Evolutionary conservation across 2,113 vertebrate species (phyloP), one percentile per base, ranked within the genome.

Genomic region (Polypterus bichir): DNA sequence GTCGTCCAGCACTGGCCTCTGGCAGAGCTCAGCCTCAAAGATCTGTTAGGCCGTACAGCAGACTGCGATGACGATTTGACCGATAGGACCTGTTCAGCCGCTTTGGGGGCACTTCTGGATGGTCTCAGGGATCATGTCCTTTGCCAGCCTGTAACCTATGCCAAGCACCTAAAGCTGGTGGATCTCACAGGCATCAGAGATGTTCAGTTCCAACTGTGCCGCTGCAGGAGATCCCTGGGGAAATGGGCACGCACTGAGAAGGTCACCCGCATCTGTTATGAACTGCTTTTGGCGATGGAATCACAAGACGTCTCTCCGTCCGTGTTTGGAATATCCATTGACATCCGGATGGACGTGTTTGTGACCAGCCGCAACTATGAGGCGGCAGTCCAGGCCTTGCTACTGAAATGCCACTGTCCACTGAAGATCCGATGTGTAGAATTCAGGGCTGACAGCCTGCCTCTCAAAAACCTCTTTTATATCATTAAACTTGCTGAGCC

Each of bases 361-460:
- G 85, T 98, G 58, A 98, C 96, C 0, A 87, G 89, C 3, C 65
- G 86, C 11, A 98, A 78, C 79, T 96, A 94, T 7, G 88, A 93
- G 54, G 56, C 71, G 48, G 92, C 94, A 2, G 61, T 75, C 3
- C 89, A 86, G 67, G 92, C 91, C 46, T 71, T 98, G 61, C 6
- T 83, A 53, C 83, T 90, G 9, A 76, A 72, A 3, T 75, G 68
- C 44, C 68, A 71, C 10, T 86, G 85, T 46, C 93, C 92, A 0
- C 76, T 98, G 64, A 92, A 86, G 53, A 71, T 92, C 44, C 78
- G 62, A 62, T 96, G 92, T 3, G 67, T 82, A 5, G 71, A 84
- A 1, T 82, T 98, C 59, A 82, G 96, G 49, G 88, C 77, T 0
- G 96, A 98, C 68, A 94, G 86, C 58, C 73, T 98, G 56, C 54